Percentiles rank a stretch among this genome's conserved stretches.
Conservation (phyloP, 2,888 invertebrate species). For the Drepanosiphum platanoidis region DNA sequence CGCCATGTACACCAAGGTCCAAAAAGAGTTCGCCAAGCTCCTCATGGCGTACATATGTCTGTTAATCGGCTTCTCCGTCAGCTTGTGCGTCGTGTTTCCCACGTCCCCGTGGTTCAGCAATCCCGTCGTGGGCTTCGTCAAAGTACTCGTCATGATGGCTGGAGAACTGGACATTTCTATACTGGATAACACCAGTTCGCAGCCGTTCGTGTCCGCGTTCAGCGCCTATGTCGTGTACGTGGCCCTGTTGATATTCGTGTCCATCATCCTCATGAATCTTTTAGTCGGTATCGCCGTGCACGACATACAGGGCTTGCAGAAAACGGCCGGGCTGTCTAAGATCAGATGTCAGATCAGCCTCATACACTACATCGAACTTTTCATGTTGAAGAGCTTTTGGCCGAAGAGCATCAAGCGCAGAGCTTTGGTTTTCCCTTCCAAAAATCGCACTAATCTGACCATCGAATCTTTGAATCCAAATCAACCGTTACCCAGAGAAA, state of each 20-base stretch:
- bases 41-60: constrained; percentile 86
- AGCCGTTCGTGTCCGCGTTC: constrained; percentile 75
- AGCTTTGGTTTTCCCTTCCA: constrained; percentile 81
- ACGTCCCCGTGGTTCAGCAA: constrained; percentile 83
- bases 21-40: constrained; percentile 85
- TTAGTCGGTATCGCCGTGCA: constrained; percentile 88
- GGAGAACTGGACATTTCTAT: constrained; percentile 83
- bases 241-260: constrained; percentile 82
- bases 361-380: constrained; percentile 84
- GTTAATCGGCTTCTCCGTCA: constrained; percentile 85
- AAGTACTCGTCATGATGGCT: constrained; percentile 89
- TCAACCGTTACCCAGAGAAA: constrained; percentile 81
- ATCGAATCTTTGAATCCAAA: constrained; percentile 86
- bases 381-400: constrained; percentile 81
- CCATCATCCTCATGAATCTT: constrained; percentile 86
- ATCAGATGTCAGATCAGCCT: constrained; percentile 85
- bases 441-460: constrained; percentile 82
- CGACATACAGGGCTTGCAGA: constrained; percentile 85
- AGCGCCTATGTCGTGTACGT: constrained; percentile 86
- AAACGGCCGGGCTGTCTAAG: constrained; percentile 85
- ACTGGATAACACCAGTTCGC: constrained; percentile 69
- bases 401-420: constrained; percentile 73
- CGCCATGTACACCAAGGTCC: constrained; percentile 89
- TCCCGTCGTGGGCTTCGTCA: constrained; percentile 84
- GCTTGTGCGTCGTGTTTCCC: constrained; percentile 88